Base-by-base conservation (phyloP, 2,888 invertebrate genomes). In the Oeneis ivallda region DNA sequence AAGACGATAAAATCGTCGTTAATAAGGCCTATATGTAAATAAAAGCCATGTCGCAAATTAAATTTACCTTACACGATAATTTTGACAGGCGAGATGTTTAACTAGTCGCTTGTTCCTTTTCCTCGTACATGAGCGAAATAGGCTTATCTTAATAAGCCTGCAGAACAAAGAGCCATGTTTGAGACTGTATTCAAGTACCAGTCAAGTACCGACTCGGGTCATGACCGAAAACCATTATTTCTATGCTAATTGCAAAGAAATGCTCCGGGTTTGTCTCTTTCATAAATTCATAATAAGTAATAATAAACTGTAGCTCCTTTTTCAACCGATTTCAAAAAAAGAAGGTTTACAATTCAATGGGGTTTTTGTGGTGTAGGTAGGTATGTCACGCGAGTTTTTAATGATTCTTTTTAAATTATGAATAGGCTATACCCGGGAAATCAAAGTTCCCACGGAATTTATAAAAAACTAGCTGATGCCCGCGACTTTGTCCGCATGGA, bases 91-190 rank as follows among this genome's bases (percentile, higher is more conserved):
- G 15, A 69, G 64, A 69, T 67, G 67, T 66, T 68, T 67, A 69
- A 69, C 62, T 62, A 65, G 47, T 41, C 60, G 50, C 67, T 50
- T 67, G 69, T 67, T 65, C 63, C 62, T 63, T 67, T 65, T 67
- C 67, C 64, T 59, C 60, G 65, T 67, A 69, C 69, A 69, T 63
- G 69, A 67, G 62, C 41, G 65, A 69, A 63, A 69, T 69, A 69
- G 63, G 69, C 67, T 69, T 69, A 69, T 69, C 69, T 69, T 69
- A 67, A 69, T 69, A 69, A 67, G 63, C 65, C 52, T 67, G 61
- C 19, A 54, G 45, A 67, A 69, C 69, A 69, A 69, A 69, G 69
- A 65, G 65, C 57, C 62, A 62, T 67, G 52, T 62, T 62, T 50
- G 54, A 62, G 65, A 58, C 43, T 57, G 39, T 47, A 67, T 65